Evolutionary conservation across 2,888 invertebrate species (phyloP).

Genomic region (Helobdella robusta): DNA sequence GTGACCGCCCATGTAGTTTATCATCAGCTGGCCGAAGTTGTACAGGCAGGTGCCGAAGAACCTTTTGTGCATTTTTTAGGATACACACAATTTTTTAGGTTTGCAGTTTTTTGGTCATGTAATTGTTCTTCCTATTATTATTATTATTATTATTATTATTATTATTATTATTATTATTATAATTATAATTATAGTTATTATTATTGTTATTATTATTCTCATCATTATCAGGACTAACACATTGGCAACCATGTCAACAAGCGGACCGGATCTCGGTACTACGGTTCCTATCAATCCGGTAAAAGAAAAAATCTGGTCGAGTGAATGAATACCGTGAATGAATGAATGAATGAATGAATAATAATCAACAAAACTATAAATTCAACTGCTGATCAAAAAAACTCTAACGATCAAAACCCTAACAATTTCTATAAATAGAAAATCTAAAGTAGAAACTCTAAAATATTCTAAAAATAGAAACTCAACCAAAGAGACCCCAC

Average conservation of each 20-base stretch:
- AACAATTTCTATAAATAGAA: no score
- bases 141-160: no score
- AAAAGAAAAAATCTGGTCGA: constrained; percentile 26
- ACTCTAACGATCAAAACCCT: no score
- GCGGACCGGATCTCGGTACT: constrained; percentile 29
- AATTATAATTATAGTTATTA: neutral
- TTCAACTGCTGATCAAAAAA: no score
- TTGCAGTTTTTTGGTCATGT: neutral
- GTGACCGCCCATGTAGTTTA: constrained; percentile 29
- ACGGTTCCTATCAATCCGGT: constrained; percentile 24
- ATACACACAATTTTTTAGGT: neutral
- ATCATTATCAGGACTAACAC: no score
- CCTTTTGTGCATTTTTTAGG: constrained; percentile 18
- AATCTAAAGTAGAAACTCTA: no score
- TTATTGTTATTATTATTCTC: no score
- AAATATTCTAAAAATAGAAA: neutral
- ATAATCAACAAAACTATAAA: neutral
- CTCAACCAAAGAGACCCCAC: no score
- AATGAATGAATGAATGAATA: neutral
- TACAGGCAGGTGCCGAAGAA: constrained; percentile 30
- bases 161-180: no score
- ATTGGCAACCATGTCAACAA: constrained; percentile 29
- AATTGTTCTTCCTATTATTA: no score
- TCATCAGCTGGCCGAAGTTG: constrained; percentile 30
- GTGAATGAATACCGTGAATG: neutral